Evolutionary conservation across 2,113 vertebrate species (phyloP).

Genomic region (Lophochroa leadbeateri): DNA sequence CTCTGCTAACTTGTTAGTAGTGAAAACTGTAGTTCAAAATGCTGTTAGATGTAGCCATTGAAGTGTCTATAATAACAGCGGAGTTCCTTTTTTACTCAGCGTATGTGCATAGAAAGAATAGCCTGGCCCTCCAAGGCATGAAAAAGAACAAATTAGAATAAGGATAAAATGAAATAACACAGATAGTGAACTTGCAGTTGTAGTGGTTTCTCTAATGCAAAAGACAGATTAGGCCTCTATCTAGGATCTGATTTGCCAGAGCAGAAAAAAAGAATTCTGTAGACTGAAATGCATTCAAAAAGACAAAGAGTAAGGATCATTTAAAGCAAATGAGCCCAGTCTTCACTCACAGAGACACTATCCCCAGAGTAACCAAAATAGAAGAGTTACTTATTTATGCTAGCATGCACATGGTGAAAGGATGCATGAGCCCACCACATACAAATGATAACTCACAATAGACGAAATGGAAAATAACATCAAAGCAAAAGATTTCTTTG

Average conservation of each 20-base stretch:
- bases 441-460: not conserved
- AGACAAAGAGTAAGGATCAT: not conserved
- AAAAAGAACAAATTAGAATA: conserved; percentile 50
- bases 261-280: conserved; percentile 4
- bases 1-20: not conserved
- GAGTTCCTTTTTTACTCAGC: not conserved
- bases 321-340: not conserved
- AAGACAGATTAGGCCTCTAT: conserved; percentile 14
- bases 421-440: not conserved
- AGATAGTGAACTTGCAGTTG: conserved; percentile 18
- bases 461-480: not conserved
- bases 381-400: not conserved
- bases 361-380: not conserved
- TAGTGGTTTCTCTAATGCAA: not conserved
- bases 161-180: conserved; percentile 18
- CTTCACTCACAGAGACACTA: not conserved
- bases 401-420: not conserved
- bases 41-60: not conserved
- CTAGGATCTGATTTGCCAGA: conserved; percentile 22
- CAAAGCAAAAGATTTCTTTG: not conserved
- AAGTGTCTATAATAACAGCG: not conserved
- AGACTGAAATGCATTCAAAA: not conserved
- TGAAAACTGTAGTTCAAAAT: not conserved
- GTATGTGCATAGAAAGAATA: not conserved
- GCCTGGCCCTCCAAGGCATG: conserved; percentile 22